Conservation (phyloP, 30 jellyfish, hydroid and myxozoan genomes). For the Hydra vulgaris region DNA sequence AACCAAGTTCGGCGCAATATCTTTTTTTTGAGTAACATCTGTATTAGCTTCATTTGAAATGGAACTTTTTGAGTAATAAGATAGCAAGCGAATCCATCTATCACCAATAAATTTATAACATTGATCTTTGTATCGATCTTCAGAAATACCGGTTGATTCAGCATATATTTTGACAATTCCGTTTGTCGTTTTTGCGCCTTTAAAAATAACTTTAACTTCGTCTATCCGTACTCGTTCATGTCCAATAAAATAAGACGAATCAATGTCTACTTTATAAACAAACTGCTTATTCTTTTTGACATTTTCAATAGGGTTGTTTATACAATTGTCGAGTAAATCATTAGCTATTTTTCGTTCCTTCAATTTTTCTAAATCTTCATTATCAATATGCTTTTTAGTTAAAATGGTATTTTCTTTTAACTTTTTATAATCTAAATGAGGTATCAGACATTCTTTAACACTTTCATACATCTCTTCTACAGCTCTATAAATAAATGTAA, state of each 20-base stretch:
- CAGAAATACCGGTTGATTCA: constrained; percentile 25
- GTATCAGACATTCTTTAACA: too few species aligned
- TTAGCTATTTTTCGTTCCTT: too few species aligned
- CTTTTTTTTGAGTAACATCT: too few species aligned
- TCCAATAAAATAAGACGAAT: neutral
- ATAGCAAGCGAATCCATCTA: constrained; percentile 4
- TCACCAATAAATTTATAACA: constrained; percentile 28
- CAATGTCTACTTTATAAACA: constrained; percentile 5
- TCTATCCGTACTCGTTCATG: constrained; percentile 29
- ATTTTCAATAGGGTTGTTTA: neutral
- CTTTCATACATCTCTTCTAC: too few species aligned
- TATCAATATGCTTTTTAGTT: too few species aligned
- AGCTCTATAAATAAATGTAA: too few species aligned
- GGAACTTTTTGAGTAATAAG: constrained; percentile 22
- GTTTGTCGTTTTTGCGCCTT: constrained; percentile 12
- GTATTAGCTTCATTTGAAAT: too few species aligned
- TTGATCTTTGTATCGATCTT: constrained; percentile 21
- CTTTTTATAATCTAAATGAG: too few species aligned
- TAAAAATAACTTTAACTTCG: constrained; percentile 12
- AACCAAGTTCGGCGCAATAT: too few species aligned
- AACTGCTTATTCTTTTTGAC: neutral
- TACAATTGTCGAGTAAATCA: too few species aligned
- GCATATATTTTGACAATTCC: constrained; percentile 17
- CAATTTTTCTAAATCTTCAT: too few species aligned
- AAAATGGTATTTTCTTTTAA: too few species aligned